Base-by-base conservation (phyloP, 2,797 vertebrate species). In the Oreortyx pictus region DNA sequence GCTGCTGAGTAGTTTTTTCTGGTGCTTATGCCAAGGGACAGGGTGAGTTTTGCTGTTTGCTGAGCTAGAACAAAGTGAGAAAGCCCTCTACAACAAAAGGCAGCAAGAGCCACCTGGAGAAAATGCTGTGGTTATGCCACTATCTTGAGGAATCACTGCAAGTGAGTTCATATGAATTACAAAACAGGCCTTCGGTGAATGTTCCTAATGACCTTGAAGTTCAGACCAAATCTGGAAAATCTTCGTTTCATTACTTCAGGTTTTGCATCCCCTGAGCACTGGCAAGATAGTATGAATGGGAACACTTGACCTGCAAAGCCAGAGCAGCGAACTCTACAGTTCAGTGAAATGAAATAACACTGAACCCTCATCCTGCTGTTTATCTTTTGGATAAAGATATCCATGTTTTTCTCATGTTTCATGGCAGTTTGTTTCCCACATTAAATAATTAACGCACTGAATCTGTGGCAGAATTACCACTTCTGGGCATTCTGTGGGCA, bases 51-150 rank as follows among this genome's bases (percentile, higher is more conserved):
- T 80, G 75, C 33, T 27, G 8, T 16, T 6, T 49, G 10, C 23
- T 68, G 73, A 52, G 8, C 20, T 39, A 6, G 0, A 47, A 52
- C 4, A n/a, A n/a, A 24, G 5, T 68, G 62, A 2, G 0, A 47
- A 87, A 65, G 6, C 37, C 27, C 37, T 77, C 25, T 67, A 15
- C 6, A 52, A 33, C 33, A 35, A 82, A 11, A 11, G 23, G 15
- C 47, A 87, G 43, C 6, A 46, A 72, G 75, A 81, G 5, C 2
- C 52, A 65, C 29, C 14, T 73, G 44, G 18, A 71, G 57, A 82
- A 80, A 43, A 14, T 44, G 11, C 44, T 80, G 16, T 37, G 39
- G 10, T 46, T 24, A 11, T 57, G 47, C 46, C 65, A 44, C 47
- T 24, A 37, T 9, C 9, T 31, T 60, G 47, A 92, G 27, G n/a